Base-by-base conservation (phyloP, 2,888 invertebrate species). In the Hypomecis atomaria region DNA sequence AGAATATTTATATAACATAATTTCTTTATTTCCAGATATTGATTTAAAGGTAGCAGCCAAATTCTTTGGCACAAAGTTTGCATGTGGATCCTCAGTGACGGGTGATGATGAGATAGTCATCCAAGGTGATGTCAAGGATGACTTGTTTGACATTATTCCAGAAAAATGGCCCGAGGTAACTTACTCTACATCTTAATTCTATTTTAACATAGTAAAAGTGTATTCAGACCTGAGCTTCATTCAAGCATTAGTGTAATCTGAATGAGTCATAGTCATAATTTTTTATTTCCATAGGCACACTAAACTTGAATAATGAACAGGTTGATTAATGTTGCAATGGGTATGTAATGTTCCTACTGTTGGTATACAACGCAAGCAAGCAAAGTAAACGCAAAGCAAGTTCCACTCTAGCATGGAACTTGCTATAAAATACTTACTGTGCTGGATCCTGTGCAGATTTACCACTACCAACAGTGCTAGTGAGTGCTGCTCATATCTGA, bases 101-200 rank as follows among this genome's bases (percentile, higher is more conserved):
- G 99, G 98, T 6, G 98, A 99, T 74, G 99, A 99, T 94, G 99
- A 99, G 91, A 99, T 99, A 83, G 99, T 99, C 50, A 99, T 99
- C 83, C 99, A 99, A 89, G 99, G 99, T 59, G 99, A 99, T 92
- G 98, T 99, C 0, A 99, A 99, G 89, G 99, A 99, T 93, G 99
- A 99, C 78, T 93, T 99, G 34, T 98, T 98, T 90, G 99, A 99
- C 92, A 96, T 99, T 71, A 97, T 99, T 82, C 98, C 99, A 59
- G 99, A 99, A 79, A 99, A 99, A 88, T 99, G 99, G 99, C 96
- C 98, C 60, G 97, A 98, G 94, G 97, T 97, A 82, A 66, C 10
- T 11, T 11, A n/a, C 5, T 11, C 9, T n/a, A 34, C 5, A 23
- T 34, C 4, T 40, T 42, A 11, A 43, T 23, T n/a, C 7, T 45